These are phyloP conservation scores for Tenthredo livida DNA, from an alignment of 2,888 invertebrate genomes.

Conservation along the genomic window DNA sequence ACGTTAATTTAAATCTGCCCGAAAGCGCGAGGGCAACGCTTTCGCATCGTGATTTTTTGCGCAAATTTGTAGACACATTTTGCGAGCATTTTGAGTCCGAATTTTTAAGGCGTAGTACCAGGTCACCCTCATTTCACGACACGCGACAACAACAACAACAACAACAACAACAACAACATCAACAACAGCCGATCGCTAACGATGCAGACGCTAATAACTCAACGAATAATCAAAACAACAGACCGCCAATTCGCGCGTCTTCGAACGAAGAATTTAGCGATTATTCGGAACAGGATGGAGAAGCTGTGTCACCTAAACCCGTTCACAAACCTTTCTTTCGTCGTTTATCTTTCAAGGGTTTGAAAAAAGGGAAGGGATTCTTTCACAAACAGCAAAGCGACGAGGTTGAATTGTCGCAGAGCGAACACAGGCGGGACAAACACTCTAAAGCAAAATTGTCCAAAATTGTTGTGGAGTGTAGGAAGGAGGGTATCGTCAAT, in stretches of 20 bases:
- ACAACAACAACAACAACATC: not conserved
- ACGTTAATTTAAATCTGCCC: constrained; percentile 85
- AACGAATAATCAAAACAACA: constrained; percentile 70
- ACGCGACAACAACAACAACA: constrained; percentile 60
- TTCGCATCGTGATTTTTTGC: constrained; percentile 89
- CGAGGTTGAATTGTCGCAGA: constrained; percentile 86
- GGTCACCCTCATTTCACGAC: constrained; percentile 72
- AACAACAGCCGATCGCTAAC: constrained; percentile 56
- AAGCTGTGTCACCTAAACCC: constrained; percentile 89
- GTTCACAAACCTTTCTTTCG: constrained; percentile 92
- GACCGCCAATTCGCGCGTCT: constrained; percentile 69
- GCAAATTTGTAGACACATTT: constrained; percentile 92
- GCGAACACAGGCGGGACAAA: constrained; percentile 81
- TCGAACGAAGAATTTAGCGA: constrained; percentile 81
- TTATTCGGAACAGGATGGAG: constrained; percentile 84
- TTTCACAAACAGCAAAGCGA: constrained; percentile 96
- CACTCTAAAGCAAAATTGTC: constrained; percentile 92
- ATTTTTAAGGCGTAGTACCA: constrained; percentile 81
- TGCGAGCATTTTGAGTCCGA: constrained; percentile 92
- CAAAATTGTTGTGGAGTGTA: constrained; percentile 95
- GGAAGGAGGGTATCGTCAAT: constrained; percentile 96
- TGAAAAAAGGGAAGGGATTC: constrained; percentile 90
- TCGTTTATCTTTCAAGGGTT: constrained; percentile 92
- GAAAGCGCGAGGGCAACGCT: constrained; percentile 84
- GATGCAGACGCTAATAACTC: constrained; percentile 65